Conservation (phyloP, 2,797 vertebrate genomes). For the Microtus obscurus region DNA sequence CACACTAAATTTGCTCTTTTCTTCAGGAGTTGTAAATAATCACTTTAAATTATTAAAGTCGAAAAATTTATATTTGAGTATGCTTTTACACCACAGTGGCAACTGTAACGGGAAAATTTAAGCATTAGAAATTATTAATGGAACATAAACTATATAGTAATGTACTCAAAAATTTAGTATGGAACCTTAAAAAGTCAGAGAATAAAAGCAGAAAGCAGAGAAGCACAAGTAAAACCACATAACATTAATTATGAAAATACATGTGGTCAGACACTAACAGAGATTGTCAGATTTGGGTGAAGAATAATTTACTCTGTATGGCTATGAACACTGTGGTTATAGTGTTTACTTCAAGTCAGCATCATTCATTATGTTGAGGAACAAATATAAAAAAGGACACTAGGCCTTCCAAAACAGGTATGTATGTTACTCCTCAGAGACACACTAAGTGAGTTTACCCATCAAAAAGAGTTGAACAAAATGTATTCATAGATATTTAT, state of each 20-base stretch:
- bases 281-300: not conserved
- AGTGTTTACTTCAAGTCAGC: not conserved
- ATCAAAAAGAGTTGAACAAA: not conserved
- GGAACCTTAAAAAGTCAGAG: not conserved
- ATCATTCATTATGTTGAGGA: not conserved
- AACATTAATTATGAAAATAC: not conserved
- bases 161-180: not conserved
- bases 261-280: not conserved
- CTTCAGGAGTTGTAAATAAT: not conserved
- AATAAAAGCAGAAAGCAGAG: not conserved
- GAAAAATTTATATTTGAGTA: not conserved
- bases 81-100: not conserved
- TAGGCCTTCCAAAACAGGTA: not conserved
- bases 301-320: not conserved
- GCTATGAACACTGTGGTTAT: not conserved
- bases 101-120: not conserved
- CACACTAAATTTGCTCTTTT: not conserved
- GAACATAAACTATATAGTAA: not conserved
- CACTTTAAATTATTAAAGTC: conserved; percentile 14
- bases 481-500: not conserved
- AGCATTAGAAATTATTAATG: not conserved
- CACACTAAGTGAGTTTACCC: not conserved
- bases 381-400: not conserved
- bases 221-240: not conserved
- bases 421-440: not conserved